Base-by-base conservation (phyloP, 2,113 vertebrate genomes). In the Casuarius casuarius region DNA sequence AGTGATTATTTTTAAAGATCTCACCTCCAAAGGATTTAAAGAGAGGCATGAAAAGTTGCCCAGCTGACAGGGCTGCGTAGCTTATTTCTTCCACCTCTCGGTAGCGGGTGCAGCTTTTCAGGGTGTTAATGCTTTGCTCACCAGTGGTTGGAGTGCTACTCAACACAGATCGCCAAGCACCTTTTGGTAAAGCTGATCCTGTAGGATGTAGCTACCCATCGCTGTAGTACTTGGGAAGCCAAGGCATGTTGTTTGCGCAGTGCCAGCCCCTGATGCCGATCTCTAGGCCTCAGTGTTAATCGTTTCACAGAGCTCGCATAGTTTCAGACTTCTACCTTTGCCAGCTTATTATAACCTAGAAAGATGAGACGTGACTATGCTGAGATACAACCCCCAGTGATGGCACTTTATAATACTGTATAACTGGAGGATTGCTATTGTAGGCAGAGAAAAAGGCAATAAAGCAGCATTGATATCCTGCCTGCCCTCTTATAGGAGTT, bases 391-490 rank as follows among this genome's bases (percentile, higher is more conserved):
- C 96, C 91, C 92, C 97, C 91, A 96, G 95, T 89, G 95, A 96
- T 96, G 94, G 94, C 91, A 95, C 95, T 97, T 97, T 91, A 95
- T 96, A 97, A 97, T 96, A 92, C 90, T 65, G 78, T 92, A 91
- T 89, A 95, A 97, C 96, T 95, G 91, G 97, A 97, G 91, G 93
- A 97, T 95, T 97, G 97, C 97, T 97, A 97, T 97, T 97, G 96
- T 97, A 97, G 95, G 96, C 94, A 97, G 97, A 97, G 96, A 97
- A 97, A 97, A 97, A 97, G 96, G 97, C 97, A 97, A 97, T 97
- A 97, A 97, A 97, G 94, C 96, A 96, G 95, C 97, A 97, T 97
- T 97, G 97, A 97, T 97, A 97, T 97, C 97, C 97, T 97, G 97
- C 96, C 95, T 97, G 97, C 97, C 96, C 96, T 97, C 97, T 97